These are phyloP conservation scores for Burhinus bistriatus DNA, from an alignment of 2,113 vertebrate species.

Conservation along the genomic window DNA sequence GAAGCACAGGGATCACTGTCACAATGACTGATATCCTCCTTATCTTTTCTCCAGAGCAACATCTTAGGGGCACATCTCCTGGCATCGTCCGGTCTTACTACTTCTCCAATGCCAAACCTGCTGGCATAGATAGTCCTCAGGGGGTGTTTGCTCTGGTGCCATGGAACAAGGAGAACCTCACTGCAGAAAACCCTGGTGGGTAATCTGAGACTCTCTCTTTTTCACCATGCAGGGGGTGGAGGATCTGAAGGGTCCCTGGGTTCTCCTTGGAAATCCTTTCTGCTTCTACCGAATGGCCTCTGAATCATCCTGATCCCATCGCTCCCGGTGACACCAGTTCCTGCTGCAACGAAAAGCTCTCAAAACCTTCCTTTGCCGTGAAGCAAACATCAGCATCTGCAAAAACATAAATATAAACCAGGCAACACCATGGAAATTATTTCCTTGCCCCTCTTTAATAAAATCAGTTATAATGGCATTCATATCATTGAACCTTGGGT, in stretches of 20 bases:
- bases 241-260: rapidly evolving
- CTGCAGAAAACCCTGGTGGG: background rate
- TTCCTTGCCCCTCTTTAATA: background rate
- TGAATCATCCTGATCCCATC: background rate
- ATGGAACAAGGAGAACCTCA: background rate
- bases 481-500: background rate
- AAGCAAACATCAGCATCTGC: background rate
- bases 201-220: background rate
- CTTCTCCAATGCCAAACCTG: background rate
- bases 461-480: background rate
- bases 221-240: background rate
- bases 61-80: background rate
- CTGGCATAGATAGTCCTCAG: background rate
- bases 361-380: background rate
- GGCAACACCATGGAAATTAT: background rate
- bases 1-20: background rate
- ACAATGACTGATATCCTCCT: background rate
- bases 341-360: background rate
- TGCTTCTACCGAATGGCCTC: background rate
- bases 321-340: background rate
- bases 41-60: background rate
- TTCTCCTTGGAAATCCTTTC: background rate
- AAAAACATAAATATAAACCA: background rate
- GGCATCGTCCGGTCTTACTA: background rate
- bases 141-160: rapidly evolving